Conservation (phyloP, 2,113 vertebrate species). For the Dissostichus mawsoni region DNA sequence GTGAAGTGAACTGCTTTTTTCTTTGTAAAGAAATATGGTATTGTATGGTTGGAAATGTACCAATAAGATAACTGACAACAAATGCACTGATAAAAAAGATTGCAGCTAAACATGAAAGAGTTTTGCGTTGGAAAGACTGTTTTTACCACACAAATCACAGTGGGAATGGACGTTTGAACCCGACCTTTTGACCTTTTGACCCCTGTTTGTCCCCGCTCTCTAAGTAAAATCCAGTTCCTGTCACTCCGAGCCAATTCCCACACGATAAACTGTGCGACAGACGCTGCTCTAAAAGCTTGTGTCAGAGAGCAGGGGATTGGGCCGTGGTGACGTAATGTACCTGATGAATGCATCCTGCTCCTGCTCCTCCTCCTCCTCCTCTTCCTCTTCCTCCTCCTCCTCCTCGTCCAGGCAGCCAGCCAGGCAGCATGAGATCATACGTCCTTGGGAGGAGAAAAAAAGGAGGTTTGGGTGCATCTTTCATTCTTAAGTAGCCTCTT, state of each 20-base stretch:
- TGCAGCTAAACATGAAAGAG: not conserved
- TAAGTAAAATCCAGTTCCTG: not conserved
- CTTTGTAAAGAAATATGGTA: not conserved
- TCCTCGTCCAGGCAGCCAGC: slow-evolving; percentile 64
- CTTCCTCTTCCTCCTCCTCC: slow-evolving; percentile 57
- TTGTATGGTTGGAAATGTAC: not conserved
- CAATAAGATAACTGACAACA: not conserved
- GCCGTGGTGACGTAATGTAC: slow-evolving; percentile 78
- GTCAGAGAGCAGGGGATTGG: slow-evolving; percentile 72
- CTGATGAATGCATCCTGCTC: slow-evolving; percentile 72
- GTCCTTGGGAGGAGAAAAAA: slow-evolving; percentile 68
- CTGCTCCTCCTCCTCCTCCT: slow-evolving; percentile 58
- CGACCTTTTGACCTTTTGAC: slow-evolving; percentile 33
- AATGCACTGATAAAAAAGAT: not conserved
- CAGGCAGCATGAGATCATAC: slow-evolving; percentile 79
- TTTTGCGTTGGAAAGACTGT: no score
- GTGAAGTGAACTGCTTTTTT: not conserved
- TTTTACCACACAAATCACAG: not conserved
- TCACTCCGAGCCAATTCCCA: slow-evolving; percentile 37
- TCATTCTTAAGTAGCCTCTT: slow-evolving; percentile 72
- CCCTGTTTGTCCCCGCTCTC: not conserved
- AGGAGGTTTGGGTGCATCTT: slow-evolving; percentile 50
- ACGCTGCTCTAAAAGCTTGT: slow-evolving; percentile 17
- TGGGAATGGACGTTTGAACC: not conserved
- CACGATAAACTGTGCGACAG: slow-evolving; percentile 28